These are phyloP conservation scores for Picus viridis DNA, from an alignment of 2,797 vertebrate genomes.

Conservation along the genomic window DNA sequence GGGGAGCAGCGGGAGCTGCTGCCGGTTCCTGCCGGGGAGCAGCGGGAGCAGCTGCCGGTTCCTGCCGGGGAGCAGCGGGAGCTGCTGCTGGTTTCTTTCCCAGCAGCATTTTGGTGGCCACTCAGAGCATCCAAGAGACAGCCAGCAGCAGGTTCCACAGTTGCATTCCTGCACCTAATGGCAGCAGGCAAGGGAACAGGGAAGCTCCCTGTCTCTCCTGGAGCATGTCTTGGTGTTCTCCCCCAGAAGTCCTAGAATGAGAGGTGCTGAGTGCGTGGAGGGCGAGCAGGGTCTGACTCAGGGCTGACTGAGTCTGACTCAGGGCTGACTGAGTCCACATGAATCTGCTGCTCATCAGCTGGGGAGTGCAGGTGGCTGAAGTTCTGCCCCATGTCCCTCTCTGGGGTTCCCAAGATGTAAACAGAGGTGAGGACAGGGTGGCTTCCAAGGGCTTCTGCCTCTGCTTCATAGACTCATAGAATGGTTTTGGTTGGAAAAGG, in stretches of 20 bases:
- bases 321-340: not conserved
- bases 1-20: too few relatives aligned
- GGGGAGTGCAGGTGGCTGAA: not conserved
- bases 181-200: rapidly evolving
- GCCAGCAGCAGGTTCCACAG: rapidly evolving
- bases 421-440: not conserved
- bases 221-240: rapidly evolving
- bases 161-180: not conserved
- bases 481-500: too few relatives aligned
- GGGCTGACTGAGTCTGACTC: not conserved
- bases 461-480: too few relatives aligned
- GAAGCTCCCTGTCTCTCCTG: not conserved
- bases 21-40: too few relatives aligned
- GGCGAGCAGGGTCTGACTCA: conserved; percentile 17
- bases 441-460: not conserved
- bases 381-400: rapidly evolving
- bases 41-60: too few relatives aligned
- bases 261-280: rapidly evolving
- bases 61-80: not conserved
- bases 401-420: not conserved
- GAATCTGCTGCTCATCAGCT: not conserved
- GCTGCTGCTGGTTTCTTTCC: not conserved
- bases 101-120: not conserved
- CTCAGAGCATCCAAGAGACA: not conserved
- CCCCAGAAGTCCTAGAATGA: rapidly evolving